A percentile compares a stretch with the other conserved stretches of the same genome.
Conservation (phyloP, 2,113 vertebrate species). For the Diglossa brunneiventris region DNA sequence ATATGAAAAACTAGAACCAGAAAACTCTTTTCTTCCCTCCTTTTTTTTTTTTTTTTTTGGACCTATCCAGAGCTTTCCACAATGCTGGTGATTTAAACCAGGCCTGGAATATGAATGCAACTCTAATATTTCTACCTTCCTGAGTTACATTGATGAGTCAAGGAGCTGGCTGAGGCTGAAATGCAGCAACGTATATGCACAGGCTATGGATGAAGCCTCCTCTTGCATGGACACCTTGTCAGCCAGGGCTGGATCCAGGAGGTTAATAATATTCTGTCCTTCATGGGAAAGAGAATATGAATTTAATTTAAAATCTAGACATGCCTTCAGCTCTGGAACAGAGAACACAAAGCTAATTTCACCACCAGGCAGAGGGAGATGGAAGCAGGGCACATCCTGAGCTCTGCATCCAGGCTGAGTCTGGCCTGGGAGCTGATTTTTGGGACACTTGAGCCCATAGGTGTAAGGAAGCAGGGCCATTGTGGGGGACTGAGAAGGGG, state of each 20-base stretch:
- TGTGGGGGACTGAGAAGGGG: neutral
- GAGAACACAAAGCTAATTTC: conserved; percentile 57
- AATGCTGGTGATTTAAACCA: conserved; percentile 76
- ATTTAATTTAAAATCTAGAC: conserved; percentile 59
- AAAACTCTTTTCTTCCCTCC: conserved; percentile 64
- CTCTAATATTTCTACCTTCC: conserved; percentile 69
- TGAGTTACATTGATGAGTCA: conserved; percentile 55
- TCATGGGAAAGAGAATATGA: neutral
- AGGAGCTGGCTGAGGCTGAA: conserved; percentile 38
- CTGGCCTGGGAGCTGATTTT: neutral
- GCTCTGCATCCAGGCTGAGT: neutral
- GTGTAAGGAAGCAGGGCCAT: neutral
- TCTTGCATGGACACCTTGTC: conserved; percentile 11
- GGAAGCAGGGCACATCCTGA: neutral
- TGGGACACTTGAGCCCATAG: neutral
- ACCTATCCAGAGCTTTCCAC: conserved; percentile 72
- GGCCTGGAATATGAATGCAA: conserved; percentile 70
- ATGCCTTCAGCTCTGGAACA: conserved; percentile 41
- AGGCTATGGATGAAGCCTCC: neutral
- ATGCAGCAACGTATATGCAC: neutral
- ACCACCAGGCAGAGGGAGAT: neutral
- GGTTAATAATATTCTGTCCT: neutral
- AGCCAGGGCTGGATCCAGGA: neutral
- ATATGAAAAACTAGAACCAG: conserved; percentile 75
- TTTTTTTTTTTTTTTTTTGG: neutral